Evolutionary conservation across 2,797 vertebrate species (phyloP), one percentile per base, ranked within the genome.

Genomic region (Telmatherina bonti): DNA sequence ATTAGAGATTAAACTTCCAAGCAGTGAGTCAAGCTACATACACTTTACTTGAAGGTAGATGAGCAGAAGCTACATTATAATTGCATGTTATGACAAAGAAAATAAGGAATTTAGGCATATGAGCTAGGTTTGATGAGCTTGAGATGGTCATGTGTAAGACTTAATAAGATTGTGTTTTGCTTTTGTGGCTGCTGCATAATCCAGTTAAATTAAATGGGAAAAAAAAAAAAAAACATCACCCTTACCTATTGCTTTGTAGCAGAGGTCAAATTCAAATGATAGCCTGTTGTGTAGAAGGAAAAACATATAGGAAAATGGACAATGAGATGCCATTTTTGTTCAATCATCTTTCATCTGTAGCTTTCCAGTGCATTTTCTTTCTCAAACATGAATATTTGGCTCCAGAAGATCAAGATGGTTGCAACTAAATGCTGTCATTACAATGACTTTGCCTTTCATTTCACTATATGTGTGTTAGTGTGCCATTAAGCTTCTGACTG

Each of bases 21-120:
- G n/a, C 18, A 11, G 43, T 67, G 65, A 67, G 22, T 57, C 65
- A 57, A 13, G 29, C 36, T 9, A 33, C 22, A 15, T 35, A 38
- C 24, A 57, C 36, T 57, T 11, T 29, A 47, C 30, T 47, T 22
- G 10, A 20, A 31, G 22, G 22, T 27, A 49, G 31, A 67, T 67
- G 15, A 57, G 35, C 30, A 58, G 30, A 33, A 52, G 49, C 22
- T 24, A 13, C 26, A 33, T 57, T 47, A 58, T 49, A 67, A 57
- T 16, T 11, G 20, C 54, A 47, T 47, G 20, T 13, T 26, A 15
- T 57, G 29, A 5, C 33, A 49, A 47, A 24, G 11, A 7, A 24
- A 66, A 18, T 5, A 64, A 52, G 4, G 24, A 15, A 24, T 24
- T 22, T 13, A 57, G 4, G 26, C 8, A 45, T 33, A 4, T 41